Percentiles rank a stretch among this genome's conserved stretches.
Evolutionary conservation across 2,797 vertebrate species (phyloP).

Genomic region (Austrolebias charrua): DNA sequence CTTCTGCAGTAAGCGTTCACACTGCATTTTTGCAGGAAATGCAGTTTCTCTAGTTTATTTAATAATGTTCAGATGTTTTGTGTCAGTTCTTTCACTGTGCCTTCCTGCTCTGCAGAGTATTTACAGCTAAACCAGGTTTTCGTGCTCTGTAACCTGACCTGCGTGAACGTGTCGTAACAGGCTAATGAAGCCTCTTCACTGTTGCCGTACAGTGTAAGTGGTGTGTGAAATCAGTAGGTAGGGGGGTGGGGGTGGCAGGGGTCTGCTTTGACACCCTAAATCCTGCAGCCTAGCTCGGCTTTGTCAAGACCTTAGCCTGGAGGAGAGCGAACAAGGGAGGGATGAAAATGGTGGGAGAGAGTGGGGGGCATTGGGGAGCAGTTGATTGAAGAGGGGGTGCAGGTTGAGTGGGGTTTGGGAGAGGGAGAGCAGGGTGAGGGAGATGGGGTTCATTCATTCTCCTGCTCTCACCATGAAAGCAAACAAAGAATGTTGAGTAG

Average conservation of each 20-base stretch:
- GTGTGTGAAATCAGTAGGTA: conserved; percentile 53
- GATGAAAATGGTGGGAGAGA: conserved; percentile 21
- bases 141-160: conserved; percentile 25
- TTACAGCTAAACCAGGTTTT: conserved; percentile 18
- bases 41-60: too few relatives aligned
- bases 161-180: conserved; percentile 43
- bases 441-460: conserved; percentile 63
- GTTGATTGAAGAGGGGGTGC: conserved; percentile 29
- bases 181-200: conserved; percentile 22
- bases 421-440: conserved; percentile 54
- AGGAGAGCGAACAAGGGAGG: conserved; percentile 43
- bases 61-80: background rate
- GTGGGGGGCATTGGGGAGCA: conserved; percentile 30
- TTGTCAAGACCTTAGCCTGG: conserved; percentile 67
- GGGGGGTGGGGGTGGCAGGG: conserved; percentile 61
- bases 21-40: too few relatives aligned
- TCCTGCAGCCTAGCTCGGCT: conserved; percentile 65
- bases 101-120: background rate
- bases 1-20: too few relatives aligned
- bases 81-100: conserved; percentile 1
- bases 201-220: conserved; percentile 44
- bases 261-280: conserved; percentile 73
- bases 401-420: conserved; percentile 35
- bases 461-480: conserved; percentile 52
- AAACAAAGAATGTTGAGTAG: conserved; percentile 71